These are phyloP conservation scores for Lytechinus variegatus DNA, from an alignment of 35 echinoderm and acorn worm species.

Conservation along the genomic window DNA sequence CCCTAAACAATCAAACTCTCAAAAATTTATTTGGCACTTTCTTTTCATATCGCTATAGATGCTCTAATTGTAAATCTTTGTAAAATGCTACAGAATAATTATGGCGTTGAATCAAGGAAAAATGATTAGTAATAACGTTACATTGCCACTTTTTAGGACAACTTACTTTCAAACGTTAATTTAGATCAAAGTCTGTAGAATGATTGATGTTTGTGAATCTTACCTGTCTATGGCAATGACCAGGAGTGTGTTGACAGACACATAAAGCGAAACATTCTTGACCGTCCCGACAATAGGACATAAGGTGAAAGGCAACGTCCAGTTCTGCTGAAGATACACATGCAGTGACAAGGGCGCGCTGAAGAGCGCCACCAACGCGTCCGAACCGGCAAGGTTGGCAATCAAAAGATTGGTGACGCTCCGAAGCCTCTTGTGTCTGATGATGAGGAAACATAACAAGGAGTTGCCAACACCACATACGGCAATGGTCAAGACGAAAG, in stretches of 20 bases:
- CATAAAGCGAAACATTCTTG: slow-evolving; percentile 79
- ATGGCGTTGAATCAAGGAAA: too few species aligned
- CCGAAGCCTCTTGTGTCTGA: slow-evolving; percentile 73
- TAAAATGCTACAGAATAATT: too few species aligned
- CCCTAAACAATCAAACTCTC: too few species aligned
- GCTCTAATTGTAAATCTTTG: too few species aligned
- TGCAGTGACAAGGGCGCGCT: slow-evolving; percentile 77
- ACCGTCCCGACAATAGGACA: slow-evolving; percentile 78
- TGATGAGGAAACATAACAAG: slow-evolving; percentile 78
- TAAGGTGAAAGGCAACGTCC: slow-evolving; percentile 68
- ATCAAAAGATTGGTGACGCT: slow-evolving; percentile 94
- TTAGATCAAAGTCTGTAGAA: not conserved
- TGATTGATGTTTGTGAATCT: not conserved
- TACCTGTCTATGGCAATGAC: slow-evolving; percentile 95
- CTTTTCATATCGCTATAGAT: too few species aligned
- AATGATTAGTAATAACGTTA: too few species aligned
- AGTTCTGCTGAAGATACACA: slow-evolving; percentile 66
- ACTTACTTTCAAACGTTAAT: too few species aligned
- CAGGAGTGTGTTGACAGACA: slow-evolving; percentile 92
- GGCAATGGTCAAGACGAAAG: slow-evolving; percentile 73
- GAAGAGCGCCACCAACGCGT: slow-evolving; percentile 79
- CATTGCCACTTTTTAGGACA: too few species aligned
- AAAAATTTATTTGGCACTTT: too few species aligned
- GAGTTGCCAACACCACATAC: slow-evolving; percentile 87
- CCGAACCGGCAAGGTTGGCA: slow-evolving; percentile 85